Evolutionary conservation across 2,888 invertebrate genomes (phyloP), one percentile per base, ranked within the genome.

Genomic region (Drosophila nr. perissopoda): DNA sequence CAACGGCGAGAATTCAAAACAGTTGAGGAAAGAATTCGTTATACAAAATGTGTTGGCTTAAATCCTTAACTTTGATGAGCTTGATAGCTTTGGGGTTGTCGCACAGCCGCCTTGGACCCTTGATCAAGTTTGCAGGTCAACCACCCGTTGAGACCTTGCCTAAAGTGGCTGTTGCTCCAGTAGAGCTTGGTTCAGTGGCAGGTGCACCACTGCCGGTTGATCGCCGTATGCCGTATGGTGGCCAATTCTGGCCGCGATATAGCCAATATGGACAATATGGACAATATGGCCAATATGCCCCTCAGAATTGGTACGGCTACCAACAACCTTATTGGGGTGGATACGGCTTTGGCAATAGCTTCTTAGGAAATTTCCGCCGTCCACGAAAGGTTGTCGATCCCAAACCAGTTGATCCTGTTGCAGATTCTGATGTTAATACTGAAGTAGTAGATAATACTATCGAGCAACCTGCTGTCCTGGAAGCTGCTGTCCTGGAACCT

Each of bases 71-170:
- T 45, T 61, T 84, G 57, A 52, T 82, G 58, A 56, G 69, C 48
- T 25, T 84, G 51, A 45, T 80, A 36, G 63, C 85, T 11, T 29
- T 76, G 33, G 82, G 67, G 33, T 36, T 63, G 18, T 65, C 71
- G 21, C 45, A 13, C 2, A 6, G 1, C 5, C 21, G 11, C 5
- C 21, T 62, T 53, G 25, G 38, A 13, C 51, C 63, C 0, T 31
- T 78, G 7, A n/a, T 86, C 10, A 74, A 78, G 52, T 40, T 89
- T 59, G 84, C 87, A 1, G 89, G 87, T 36, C 49, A 80, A 21
- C 79, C 87, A 0, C 5, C 34, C 0, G 42, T 62, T 6, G n/a
- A 33, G 8, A 25, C 60, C 0, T 21, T 65, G 16, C 38, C 16
- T 11, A 29, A 60, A 1, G 8, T 34, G 21, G 49, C 18, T 2